Evolutionary conservation across 1,140 invertebrate genomes (phyloP).

Genomic region (Schlechtendalia chinensis): DNA sequence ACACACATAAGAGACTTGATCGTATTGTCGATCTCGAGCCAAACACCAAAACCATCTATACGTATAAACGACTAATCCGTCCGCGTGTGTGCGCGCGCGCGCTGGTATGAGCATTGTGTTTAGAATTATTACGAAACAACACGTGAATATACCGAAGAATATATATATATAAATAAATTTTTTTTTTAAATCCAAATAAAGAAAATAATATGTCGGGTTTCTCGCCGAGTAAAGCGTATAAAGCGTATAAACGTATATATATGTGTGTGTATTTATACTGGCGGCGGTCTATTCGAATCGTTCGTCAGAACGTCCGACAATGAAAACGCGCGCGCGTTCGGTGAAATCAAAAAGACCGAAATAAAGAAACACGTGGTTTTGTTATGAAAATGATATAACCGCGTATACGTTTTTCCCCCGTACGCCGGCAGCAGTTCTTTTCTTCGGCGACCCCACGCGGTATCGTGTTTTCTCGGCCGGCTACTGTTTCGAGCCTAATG

Average conservation of each 20-base stretch:
- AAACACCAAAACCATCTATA: background rate
- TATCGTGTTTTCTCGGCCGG: conserved; percentile 44
- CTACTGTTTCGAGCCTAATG: conserved; percentile 47
- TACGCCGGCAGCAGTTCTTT: background rate
- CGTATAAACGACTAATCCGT: background rate
- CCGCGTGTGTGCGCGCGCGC: too few species aligned
- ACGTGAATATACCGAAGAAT: background rate
- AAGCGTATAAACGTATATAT: background rate
- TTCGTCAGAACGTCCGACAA: background rate
- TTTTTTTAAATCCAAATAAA: too few species aligned
- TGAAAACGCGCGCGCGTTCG: conserved; percentile 37
- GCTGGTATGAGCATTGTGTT: background rate
- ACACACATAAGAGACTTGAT: background rate
- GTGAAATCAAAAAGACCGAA: conserved; percentile 39
- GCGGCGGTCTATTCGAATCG: conserved; percentile 8
- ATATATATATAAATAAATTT: background rate
- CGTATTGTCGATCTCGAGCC: conserved; percentile 4
- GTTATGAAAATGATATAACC: conserved; percentile 38
- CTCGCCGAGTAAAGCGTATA: too few species aligned
- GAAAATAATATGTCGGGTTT: too few species aligned
- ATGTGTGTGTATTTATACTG: background rate
- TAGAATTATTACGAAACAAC: background rate
- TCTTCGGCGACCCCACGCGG: conserved; percentile 41
- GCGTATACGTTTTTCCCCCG: background rate
- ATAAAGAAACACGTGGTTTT: conserved; percentile 37